phyloP scores from a whole-genome alignment of 2,888 invertebrate genomes.

The Sminthurides aquaticus region DNA sequence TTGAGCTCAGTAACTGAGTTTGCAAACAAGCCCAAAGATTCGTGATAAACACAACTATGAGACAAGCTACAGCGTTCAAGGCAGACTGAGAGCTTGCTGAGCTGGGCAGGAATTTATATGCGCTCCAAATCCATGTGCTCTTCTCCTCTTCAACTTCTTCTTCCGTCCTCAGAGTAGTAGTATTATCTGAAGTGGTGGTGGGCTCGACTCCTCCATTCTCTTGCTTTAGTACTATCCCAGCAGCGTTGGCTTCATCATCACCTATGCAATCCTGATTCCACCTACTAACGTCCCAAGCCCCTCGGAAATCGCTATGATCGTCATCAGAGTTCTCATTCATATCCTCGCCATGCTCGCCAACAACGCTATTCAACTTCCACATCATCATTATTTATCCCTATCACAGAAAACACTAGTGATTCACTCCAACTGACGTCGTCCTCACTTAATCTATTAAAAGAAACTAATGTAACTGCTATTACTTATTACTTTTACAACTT shows the following conservation, averaged over 20 bases:
- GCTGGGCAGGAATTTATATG: constrained; percentile 21
- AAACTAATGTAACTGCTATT: no score
- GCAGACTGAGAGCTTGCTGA: constrained; percentile 19
- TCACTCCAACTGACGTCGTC: no score
- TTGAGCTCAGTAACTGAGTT: constrained; percentile 4
- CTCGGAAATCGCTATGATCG: background rate
- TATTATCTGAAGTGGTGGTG: background rate
- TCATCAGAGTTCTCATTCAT: background rate
- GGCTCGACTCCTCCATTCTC: background rate
- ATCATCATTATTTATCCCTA: background rate
- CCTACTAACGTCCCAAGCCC: background rate
- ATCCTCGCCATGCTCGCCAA: background rate
- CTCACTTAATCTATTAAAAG: no score
- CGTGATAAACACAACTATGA: constrained; percentile 19
- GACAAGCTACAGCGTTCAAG: constrained; percentile 24
- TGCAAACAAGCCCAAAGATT: constrained; percentile 16
- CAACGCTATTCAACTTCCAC: background rate
- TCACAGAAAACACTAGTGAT: no score
- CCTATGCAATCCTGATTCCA: background rate
- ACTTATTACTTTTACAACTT: no score
- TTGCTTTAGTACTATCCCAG: no score
- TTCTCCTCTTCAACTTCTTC: background rate
- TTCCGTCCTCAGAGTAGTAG: background rate
- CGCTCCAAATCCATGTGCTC: background rate
- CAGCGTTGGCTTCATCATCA: background rate